Evolutionary conservation across 2,888 invertebrate genomes (phyloP), one percentile per base, ranked within the genome.

Genomic region (Rotaria magnacalcarata): DNA sequence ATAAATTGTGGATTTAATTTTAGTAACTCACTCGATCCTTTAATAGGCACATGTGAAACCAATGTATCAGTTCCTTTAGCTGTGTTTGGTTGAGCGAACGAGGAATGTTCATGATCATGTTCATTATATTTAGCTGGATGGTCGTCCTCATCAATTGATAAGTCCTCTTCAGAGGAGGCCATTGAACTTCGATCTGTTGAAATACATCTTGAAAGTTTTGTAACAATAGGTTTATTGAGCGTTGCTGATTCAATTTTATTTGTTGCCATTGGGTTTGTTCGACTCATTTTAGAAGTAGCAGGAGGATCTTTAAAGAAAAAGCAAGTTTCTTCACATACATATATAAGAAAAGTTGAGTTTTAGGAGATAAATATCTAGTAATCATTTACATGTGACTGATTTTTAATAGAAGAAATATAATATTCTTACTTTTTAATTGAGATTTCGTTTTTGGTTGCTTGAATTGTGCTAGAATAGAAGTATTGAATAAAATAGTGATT

Each of bases 21-120:
- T 34, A 1, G 5, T 67, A 7, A 16, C 1, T 67, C 67, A 14
- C 4, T 14, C 4, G 58, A 6, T 67, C 1, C 16, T 19, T 7
- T 0, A 34, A 19, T 1, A 67, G 34, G 16, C 19, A 16, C 0
- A 19, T 3, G n/a, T 41, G 67, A 6, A 19, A 5, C 67, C 5
- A 19, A 4, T 2, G 16, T 14, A 19, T 7, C 5, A 2, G 3
- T 3, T 7, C 7, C 1, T 56, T 6, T 0, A 24, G 7, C 5
- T 24, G 24, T 5, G 8, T 24, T 56, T 6, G 34, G 5, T 67
- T 8, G 67, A 67, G 34, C 34, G 19, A 34, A 16, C 5, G 19
- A n/a, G 5, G 2, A 19, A 4, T 0, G 7, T 34, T 34, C 19
- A 34, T 34, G 34, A 34, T 41, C 67, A 19, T 14, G 67, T 19